Conservation (phyloP, 2,888 invertebrate species). For the Exocentrus adspersus region DNA sequence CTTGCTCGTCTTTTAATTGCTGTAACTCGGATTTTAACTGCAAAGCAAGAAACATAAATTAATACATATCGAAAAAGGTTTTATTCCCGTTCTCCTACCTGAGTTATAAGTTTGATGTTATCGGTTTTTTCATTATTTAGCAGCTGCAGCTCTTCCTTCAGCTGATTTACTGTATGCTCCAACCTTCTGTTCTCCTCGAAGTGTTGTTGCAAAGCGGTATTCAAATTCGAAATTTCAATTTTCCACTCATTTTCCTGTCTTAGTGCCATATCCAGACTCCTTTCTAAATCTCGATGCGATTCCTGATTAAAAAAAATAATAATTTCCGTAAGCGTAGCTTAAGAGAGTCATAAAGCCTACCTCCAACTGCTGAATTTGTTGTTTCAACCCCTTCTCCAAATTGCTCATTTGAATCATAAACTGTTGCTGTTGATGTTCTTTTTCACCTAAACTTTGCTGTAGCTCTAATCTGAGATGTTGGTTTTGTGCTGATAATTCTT, state of each 20-base stretch:
- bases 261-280: constrained; percentile 40
- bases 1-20: constrained; percentile 55
- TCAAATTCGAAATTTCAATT: constrained; percentile 60
- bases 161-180: constrained; percentile 62
- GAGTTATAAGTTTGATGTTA: constrained; percentile 65
- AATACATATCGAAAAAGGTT: constrained; percentile 2
- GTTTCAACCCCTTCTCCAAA: constrained; percentile 66
- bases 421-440: constrained; percentile 49
- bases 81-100: no score
- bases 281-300: constrained; percentile 38
- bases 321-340: not conserved
- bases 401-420: constrained; percentile 51
- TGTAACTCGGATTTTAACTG: constrained; percentile 61
- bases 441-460: constrained; percentile 58
- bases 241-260: constrained; percentile 68
- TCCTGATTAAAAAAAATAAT: constrained; percentile 36
- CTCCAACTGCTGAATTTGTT: constrained; percentile 65
- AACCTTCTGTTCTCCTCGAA: constrained; percentile 61
- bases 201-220: constrained; percentile 59
- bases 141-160: constrained; percentile 66
- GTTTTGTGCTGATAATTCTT: constrained; percentile 57
- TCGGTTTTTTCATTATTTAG: constrained; percentile 66
- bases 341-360: not conserved
- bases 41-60: constrained; percentile 24
- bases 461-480: constrained; percentile 64